A percentile compares a stretch with the other conserved stretches of the same genome.
Evolutionary conservation across 1,140 invertebrate species (phyloP).

Genomic region (Wasmannia auropunctata): DNA sequence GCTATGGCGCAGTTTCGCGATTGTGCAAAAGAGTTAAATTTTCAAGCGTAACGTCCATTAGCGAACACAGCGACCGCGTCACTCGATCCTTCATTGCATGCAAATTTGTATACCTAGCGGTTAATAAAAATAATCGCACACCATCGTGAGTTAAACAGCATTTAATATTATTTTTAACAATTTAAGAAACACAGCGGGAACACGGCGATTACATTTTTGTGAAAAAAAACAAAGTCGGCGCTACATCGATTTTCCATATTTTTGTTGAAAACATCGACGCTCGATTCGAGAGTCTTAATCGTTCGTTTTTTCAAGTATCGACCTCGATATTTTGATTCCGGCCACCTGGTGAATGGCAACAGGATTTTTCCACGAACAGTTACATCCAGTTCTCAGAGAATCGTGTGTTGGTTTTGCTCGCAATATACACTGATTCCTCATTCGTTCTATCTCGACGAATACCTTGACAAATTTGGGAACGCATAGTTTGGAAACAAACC

Average conservation of each 20-base stretch:
- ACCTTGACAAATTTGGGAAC: neutral
- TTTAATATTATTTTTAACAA: constrained; percentile 28
- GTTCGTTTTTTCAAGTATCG: constrained; percentile 41
- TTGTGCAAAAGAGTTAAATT: neutral
- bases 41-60: neutral
- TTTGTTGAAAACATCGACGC: constrained; percentile 33
- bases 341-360: neutral
- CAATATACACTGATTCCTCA: constrained; percentile 1
- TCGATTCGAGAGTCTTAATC: constrained; percentile 37
- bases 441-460: neutral
- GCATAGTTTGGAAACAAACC: neutral
- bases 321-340: constrained; percentile 41
- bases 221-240: neutral
- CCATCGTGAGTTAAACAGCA: neutral
- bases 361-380: constrained; percentile 27
- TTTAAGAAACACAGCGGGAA: neutral
- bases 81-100: neutral
- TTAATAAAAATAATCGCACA: neutral
- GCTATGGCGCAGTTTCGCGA: neutral
- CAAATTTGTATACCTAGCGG: neutral
- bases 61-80: neutral
- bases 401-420: constrained; percentile 19
- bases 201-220: neutral
- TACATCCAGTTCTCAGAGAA: neutral
- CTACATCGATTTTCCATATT: constrained; percentile 25